phyloP scores from a whole-genome alignment of 2,797 vertebrate genomes.

The Helostoma temminkii region DNA sequence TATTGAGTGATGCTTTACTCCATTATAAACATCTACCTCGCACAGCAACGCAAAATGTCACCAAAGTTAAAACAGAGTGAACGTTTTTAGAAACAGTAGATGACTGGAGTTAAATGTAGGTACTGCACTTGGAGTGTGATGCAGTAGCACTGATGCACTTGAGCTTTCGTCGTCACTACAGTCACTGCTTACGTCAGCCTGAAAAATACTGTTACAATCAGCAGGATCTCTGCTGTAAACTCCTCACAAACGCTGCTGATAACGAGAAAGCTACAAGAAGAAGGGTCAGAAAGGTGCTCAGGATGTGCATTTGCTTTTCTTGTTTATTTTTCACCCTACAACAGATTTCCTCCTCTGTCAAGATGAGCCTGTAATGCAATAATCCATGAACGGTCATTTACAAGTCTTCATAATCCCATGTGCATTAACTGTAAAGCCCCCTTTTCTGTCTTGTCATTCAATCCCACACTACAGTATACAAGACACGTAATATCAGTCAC shows the following conservation, averaged over 20 bases:
- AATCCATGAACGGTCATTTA: slow-evolving; percentile 74
- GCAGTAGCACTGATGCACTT: slow-evolving; percentile 29
- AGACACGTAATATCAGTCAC: slow-evolving; percentile 69
- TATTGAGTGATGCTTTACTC: slow-evolving; percentile 53
- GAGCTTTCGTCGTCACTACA: slow-evolving; percentile 20
- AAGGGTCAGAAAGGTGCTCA: neutral
- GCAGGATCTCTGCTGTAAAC: slow-evolving; percentile 7
- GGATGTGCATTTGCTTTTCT: slow-evolving; percentile 23
- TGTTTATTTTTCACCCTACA: slow-evolving; percentile 27
- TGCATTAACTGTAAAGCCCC: slow-evolving; percentile 75
- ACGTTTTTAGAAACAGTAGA: too few relatives aligned
- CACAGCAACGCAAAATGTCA: slow-evolving; percentile 8
- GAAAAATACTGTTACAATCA: slow-evolving; percentile 15
- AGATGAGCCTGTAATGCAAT: slow-evolving; percentile 73
- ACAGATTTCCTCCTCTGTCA: slow-evolving; percentile 53
- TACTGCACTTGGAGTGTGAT: slow-evolving; percentile 19
- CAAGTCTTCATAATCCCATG: slow-evolving; percentile 75
- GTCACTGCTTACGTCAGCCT: slow-evolving; percentile 24
- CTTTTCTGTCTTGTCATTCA: slow-evolving; percentile 69
- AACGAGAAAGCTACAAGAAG: slow-evolving; percentile 3
- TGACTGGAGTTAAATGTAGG: slow-evolving; percentile 22
- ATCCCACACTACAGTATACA: slow-evolving; percentile 52
- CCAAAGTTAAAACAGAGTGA: too few relatives aligned
- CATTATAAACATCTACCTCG: slow-evolving; percentile 13
- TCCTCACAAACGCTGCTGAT: neutral